Conservation (phyloP, 2,888 invertebrate genomes). For the Congeria kusceri region DNA sequence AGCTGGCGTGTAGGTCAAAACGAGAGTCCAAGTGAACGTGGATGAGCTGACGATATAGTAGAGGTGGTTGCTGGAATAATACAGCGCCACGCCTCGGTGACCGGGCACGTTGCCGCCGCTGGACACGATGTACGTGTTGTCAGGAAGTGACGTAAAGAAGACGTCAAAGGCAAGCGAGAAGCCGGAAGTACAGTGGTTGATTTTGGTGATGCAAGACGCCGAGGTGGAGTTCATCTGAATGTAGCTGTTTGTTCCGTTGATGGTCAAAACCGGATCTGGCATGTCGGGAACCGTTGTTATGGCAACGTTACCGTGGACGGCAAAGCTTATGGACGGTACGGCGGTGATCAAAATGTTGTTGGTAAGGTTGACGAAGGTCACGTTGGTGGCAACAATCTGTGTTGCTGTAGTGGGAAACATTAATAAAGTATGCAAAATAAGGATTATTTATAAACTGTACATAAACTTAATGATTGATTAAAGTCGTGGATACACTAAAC, state of each 20-base stretch:
- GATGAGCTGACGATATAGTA: slow-evolving; percentile 67
- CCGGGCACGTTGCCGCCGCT: slow-evolving; percentile 65
- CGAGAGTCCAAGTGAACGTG: slow-evolving; percentile 63
- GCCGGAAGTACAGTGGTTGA: slow-evolving; percentile 59
- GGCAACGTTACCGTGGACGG: slow-evolving; percentile 50
- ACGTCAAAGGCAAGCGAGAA: slow-evolving; percentile 64
- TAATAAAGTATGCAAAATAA: too few species aligned
- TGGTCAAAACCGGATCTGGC: slow-evolving; percentile 31
- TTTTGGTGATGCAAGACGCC: slow-evolving; percentile 54
- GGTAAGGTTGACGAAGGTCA: slow-evolving; percentile 53
- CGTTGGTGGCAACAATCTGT: not conserved
- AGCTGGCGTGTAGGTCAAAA: slow-evolving; percentile 45
- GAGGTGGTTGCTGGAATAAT: slow-evolving; percentile 54
- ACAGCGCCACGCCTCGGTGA: slow-evolving; percentile 65
- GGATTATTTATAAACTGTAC: too few species aligned
- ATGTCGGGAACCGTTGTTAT: slow-evolving; percentile 26
- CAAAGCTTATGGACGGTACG: slow-evolving; percentile 44
- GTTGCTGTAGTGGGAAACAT: too few species aligned
- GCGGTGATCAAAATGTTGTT: slow-evolving; percentile 57
- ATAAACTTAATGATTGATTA: too few species aligned
- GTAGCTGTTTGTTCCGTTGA: slow-evolving; percentile 58
- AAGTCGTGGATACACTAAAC: too few species aligned
- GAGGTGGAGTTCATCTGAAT: slow-evolving; percentile 44
- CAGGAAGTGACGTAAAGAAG: slow-evolving; percentile 53
- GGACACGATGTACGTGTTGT: slow-evolving; percentile 65